These are phyloP conservation scores for Xestia ashworthii DNA, from an alignment of 2,888 invertebrate species.

Conservation along the genomic window DNA sequence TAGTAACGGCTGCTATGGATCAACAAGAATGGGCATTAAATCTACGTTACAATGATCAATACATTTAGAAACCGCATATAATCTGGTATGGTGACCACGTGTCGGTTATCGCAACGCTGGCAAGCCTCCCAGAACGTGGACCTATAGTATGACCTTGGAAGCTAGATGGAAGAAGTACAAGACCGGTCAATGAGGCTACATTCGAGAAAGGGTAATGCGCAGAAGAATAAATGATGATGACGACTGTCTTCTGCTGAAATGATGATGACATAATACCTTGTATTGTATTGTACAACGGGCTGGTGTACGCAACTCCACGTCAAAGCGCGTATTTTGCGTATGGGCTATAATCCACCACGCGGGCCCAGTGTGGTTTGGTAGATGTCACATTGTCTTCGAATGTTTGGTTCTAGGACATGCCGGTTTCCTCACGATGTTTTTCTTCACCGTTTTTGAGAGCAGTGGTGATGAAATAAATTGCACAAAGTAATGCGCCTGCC, in stretches of 20 bases:
- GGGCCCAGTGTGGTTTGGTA: too few species aligned
- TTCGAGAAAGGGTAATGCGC: not conserved
- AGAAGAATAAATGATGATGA: not conserved
- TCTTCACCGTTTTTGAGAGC: too few species aligned
- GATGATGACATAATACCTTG: not conserved
- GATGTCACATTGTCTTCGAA: too few species aligned
- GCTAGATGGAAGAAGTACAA: not conserved
- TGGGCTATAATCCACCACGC: too few species aligned
- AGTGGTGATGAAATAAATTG: too few species aligned
- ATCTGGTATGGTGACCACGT: not conserved
- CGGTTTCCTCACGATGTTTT: too few species aligned
- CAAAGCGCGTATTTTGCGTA: too few species aligned
- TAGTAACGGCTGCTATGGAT: conserved; percentile 14
- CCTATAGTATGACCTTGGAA: not conserved
- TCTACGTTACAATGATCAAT: not conserved
- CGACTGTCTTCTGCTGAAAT: not conserved
- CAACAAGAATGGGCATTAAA: not conserved
- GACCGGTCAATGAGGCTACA: not conserved
- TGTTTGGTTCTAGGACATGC: too few species aligned
- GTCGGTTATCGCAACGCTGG: not conserved
- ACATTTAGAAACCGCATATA: not conserved
- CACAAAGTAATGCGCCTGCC: too few species aligned
- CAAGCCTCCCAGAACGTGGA: not conserved
- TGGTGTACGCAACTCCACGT: too few species aligned
- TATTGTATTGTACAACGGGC: too few species aligned